A percentile compares a stretch with the other conserved stretches of the same genome.
These are phyloP conservation scores for Heliocidaris tuberculata DNA, from an alignment of 35 echinoderm and acorn worm species.

Conservation along the genomic window DNA sequence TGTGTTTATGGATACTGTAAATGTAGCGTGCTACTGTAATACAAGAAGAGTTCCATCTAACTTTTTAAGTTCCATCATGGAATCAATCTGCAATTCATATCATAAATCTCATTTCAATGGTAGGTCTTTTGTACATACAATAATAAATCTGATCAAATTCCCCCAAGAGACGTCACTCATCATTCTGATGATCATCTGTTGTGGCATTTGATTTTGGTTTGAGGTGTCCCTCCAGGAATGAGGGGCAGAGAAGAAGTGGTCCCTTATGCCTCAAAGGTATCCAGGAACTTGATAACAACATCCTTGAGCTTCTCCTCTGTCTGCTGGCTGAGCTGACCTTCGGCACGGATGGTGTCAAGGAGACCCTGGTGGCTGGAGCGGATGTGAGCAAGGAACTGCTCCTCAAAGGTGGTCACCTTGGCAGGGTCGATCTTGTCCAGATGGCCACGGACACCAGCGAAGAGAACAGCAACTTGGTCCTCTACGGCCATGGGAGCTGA, in stretches of 20 bases:
- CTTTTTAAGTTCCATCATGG: neutral
- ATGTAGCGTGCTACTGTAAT: constrained; percentile 3
- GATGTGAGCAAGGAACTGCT: constrained; percentile 84
- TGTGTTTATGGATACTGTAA: neutral
- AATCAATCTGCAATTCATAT: constrained; percentile 3
- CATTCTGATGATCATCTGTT: neutral
- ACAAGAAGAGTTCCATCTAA: neutral
- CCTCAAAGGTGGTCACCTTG: constrained; percentile 89
- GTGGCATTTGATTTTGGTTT: neutral
- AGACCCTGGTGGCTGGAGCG: constrained; percentile 80
- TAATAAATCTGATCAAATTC: constrained; percentile 13
- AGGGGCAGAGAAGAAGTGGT: neutral
- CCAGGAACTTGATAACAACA: constrained; percentile 86
- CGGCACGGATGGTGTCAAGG: constrained; percentile 69
- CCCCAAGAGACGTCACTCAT: neutral
- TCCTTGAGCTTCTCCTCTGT: constrained; percentile 85
- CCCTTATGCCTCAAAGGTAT: constrained; percentile 82
- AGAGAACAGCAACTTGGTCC: constrained; percentile 97
- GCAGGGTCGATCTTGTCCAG: constrained; percentile 92
- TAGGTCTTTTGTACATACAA: constrained; percentile 5
- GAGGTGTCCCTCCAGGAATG: neutral
- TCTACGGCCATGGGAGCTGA: constrained; percentile 95
- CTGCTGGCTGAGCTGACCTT: constrained; percentile 70
- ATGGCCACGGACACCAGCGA: constrained; percentile 92
- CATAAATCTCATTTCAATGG: constrained; percentile 11